Percentiles rank a stretch among this genome's conserved stretches.
Conservation (phyloP, 2,888 invertebrate species). For the Latheticus oryzae region DNA sequence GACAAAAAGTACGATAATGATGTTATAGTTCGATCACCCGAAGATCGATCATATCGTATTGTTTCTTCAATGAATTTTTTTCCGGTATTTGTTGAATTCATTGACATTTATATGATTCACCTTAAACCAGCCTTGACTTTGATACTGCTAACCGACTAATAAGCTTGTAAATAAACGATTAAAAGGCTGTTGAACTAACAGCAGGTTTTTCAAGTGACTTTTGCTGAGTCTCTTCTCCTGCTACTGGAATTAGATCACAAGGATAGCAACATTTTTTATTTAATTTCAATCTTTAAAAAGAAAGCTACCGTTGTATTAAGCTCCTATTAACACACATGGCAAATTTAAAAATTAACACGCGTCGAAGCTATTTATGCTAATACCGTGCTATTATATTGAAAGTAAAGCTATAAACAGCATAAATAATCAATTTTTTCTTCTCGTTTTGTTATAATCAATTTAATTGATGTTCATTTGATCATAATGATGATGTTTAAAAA, state of each 20-base stretch:
- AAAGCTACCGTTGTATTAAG: slow-evolving; percentile 1
- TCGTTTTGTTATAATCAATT: too few relatives aligned
- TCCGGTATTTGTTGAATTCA: slow-evolving; percentile 13
- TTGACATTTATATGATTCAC: slow-evolving; percentile 34
- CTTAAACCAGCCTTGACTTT: slow-evolving; percentile 34
- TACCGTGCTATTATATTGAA: too few relatives aligned
- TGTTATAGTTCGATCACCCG: slow-evolving; percentile 2
- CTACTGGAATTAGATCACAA: slow-evolving; percentile 27
- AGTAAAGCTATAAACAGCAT: not conserved
- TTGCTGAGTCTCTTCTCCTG: slow-evolving; percentile 5
- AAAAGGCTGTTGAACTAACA: slow-evolving; percentile 31
- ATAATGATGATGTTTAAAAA: slow-evolving; percentile 30
- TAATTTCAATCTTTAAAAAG: too few relatives aligned
- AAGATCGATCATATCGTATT: not conserved
- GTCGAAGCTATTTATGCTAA: too few relatives aligned
- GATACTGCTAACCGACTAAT: slow-evolving; percentile 11
- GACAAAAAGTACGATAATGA: slow-evolving; percentile 2
- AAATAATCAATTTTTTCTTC: too few relatives aligned
- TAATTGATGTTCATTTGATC: slow-evolving; percentile 26
- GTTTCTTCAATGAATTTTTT: slow-evolving; percentile 15
- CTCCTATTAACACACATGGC: too few relatives aligned
- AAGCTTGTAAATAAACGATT: slow-evolving; percentile 31
- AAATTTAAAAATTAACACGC: too few relatives aligned
- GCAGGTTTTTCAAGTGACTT: slow-evolving; percentile 29
- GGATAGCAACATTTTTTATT: slow-evolving; percentile 18